Base-by-base conservation (phyloP, 2,113 vertebrate genomes). In the Hiodon tergisus region DNA sequence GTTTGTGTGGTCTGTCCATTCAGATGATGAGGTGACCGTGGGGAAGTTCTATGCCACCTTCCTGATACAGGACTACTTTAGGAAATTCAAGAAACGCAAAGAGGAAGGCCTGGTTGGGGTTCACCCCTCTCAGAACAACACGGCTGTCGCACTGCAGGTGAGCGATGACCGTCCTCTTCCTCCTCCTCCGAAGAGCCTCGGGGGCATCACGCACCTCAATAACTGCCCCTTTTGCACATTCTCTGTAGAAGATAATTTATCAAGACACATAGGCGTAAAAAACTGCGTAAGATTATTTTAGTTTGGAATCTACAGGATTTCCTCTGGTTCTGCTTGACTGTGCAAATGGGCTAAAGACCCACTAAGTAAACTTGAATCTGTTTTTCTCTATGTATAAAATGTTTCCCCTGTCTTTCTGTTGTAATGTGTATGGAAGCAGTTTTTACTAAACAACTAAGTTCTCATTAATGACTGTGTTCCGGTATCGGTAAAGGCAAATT, bases 31-130 rank as follows among this genome's bases (percentile, higher is more conserved):
- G 93, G 93, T 99, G 92, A 99, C 96, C 88, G 96, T 99, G 95
- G 96, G 96, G 93, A 99, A 99, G 96, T 99, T 99, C 95, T 99
- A 99, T 93, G 97, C 97, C 94, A 99, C 97, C 91, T 99, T 99
- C 95, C 96, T 99, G 94, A 99, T 99, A 94, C 97, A 99, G 94
- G 97, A 99, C 94, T 99, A 98, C 95, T 99, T 99, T 94, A 98
- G 97, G 92, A 99, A 98, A 94, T 98, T 99, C 95, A 99, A 98
- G 94, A 98, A 95, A 90, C 96, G 96, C 89, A 98, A 99, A 93
- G 97, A 99, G 90, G 94, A 97, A 93, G 97, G 96, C 82, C 90
- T 98, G 87, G 94, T 98, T 88, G 96, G 95, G 83, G 91, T 90
- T 80, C 89, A 93, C 83, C 92, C 94, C 79, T 87, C 93, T 31